Percentiles rank a stretch among this genome's conserved stretches.
Conservation (phyloP, 2,113 vertebrate genomes). For the Falcunculus frontatus region DNA sequence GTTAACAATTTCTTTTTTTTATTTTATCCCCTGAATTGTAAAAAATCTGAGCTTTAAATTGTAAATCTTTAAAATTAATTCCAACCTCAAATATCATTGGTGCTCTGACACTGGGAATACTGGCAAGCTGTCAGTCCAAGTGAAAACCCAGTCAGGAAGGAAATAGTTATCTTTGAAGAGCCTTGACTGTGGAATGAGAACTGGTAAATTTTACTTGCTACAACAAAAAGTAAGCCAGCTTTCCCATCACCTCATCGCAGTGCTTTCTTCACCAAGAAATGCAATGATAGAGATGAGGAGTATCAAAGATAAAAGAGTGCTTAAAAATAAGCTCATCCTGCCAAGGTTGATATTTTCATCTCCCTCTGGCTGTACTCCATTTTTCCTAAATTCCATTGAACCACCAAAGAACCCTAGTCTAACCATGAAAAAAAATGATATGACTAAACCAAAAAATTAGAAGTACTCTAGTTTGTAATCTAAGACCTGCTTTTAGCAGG, state of each 20-base stretch:
- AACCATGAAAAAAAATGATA: background rate
- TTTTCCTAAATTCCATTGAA: slow-evolving; percentile 18
- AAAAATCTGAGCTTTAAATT: background rate
- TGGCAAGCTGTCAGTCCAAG: background rate
- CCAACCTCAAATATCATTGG: background rate
- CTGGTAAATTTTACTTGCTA: background rate
- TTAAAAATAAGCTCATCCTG: background rate
- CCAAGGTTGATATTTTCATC: background rate
- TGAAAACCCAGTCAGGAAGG: background rate
- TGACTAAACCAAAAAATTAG: background rate
- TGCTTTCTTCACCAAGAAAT: background rate
- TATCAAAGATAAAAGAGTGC: background rate
- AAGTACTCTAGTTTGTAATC: background rate
- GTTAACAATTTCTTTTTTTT: background rate
- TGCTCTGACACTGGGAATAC: background rate
- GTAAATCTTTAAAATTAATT: background rate
- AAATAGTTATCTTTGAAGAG: background rate
- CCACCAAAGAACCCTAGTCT: background rate
- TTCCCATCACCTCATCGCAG: background rate
- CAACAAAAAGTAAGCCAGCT: background rate
- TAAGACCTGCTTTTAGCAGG: background rate
- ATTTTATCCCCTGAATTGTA: background rate
- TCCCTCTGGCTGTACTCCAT: background rate
- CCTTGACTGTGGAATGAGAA: background rate
- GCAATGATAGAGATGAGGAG: background rate